A percentile compares a stretch with the other conserved stretches of the same genome.
These are phyloP conservation scores for Hydropotes inermis DNA, from an alignment of 2,113 vertebrate species.

Conservation along the genomic window DNA sequence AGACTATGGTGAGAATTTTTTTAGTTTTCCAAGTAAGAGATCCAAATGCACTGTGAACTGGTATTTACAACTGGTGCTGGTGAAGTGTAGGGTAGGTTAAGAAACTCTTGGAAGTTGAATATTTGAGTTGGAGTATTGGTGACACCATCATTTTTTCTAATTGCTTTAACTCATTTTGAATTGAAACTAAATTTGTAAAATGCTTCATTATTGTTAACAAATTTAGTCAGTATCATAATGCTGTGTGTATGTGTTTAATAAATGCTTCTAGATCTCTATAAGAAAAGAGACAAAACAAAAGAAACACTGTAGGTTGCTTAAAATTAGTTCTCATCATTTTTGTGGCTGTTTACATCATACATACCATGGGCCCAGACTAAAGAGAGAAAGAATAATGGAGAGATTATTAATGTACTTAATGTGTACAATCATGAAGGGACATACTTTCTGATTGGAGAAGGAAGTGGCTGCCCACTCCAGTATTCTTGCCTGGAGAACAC, in stretches of 20 bases:
- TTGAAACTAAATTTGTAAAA: slow-evolving; percentile 59
- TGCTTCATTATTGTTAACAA: slow-evolving; percentile 62
- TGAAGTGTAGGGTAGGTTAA: neutral
- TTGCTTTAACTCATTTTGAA: slow-evolving; percentile 52
- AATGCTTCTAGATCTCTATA: slow-evolving; percentile 73
- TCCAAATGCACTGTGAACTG: neutral
- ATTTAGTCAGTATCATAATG: slow-evolving; percentile 65
- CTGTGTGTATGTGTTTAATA: neutral
- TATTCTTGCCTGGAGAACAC: neutral
- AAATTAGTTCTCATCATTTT: slow-evolving; percentile 79
- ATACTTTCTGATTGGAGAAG: slow-evolving; percentile 44
- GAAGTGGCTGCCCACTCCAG: neutral
- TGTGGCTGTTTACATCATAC: slow-evolving; percentile 77
- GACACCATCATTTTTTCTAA: neutral
- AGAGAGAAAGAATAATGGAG: slow-evolving; percentile 68
- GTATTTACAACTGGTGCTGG: neutral
- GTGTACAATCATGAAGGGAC: neutral
- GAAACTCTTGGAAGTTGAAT: neutral
- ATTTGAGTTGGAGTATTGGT: neutral
- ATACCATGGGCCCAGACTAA: slow-evolving; percentile 62
- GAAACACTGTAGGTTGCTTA: slow-evolving; percentile 70
- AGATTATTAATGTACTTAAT: slow-evolving; percentile 60
- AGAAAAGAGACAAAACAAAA: slow-evolving; percentile 23
- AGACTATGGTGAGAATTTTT: neutral
- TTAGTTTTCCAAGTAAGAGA: neutral